Percentiles rank a stretch among this genome's conserved stretches.
Conservation (phyloP, 2,888 invertebrate species). For the Rugalucina vietnamica region DNA sequence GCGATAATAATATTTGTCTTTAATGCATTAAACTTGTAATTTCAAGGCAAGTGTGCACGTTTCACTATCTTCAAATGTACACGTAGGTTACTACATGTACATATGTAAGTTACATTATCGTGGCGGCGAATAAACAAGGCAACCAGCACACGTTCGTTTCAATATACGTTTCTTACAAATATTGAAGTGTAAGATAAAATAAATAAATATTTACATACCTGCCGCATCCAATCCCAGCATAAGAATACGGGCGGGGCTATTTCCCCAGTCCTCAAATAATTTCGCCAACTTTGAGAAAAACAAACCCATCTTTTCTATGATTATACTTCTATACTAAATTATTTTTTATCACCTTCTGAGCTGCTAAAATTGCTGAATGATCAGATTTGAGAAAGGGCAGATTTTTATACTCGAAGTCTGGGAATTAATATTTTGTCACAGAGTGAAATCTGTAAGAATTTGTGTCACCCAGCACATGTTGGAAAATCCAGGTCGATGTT, state of each 20-base stretch:
- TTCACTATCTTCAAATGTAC: too few relatives aligned
- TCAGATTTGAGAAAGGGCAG: background rate
- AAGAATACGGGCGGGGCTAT: conserved; percentile 72
- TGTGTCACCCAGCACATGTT: conserved; percentile 1
- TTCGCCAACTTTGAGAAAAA: conserved; percentile 34
- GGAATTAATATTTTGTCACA: background rate
- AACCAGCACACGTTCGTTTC: too few relatives aligned
- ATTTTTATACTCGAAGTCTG: background rate
- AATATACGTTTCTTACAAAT: too few relatives aligned
- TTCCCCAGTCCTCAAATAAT: conserved; percentile 53
- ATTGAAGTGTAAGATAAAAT: too few relatives aligned
- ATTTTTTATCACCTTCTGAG: too few relatives aligned
- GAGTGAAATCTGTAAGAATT: background rate
- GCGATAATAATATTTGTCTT: background rate
- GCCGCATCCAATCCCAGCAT: conserved; percentile 82
- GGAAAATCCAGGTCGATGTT: conserved; percentile 3
- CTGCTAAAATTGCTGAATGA: background rate
- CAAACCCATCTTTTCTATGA: conserved; percentile 53
- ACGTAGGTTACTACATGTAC: too few relatives aligned
- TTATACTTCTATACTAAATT: too few relatives aligned
- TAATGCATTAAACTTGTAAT: too few relatives aligned
- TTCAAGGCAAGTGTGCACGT: too few relatives aligned
- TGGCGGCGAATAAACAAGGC: too few relatives aligned
- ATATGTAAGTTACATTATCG: too few relatives aligned
- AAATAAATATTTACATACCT: conserved; percentile 68